Evolutionary conservation across 2,797 vertebrate species (phyloP).

Genomic region (Sus cebifrons): DNA sequence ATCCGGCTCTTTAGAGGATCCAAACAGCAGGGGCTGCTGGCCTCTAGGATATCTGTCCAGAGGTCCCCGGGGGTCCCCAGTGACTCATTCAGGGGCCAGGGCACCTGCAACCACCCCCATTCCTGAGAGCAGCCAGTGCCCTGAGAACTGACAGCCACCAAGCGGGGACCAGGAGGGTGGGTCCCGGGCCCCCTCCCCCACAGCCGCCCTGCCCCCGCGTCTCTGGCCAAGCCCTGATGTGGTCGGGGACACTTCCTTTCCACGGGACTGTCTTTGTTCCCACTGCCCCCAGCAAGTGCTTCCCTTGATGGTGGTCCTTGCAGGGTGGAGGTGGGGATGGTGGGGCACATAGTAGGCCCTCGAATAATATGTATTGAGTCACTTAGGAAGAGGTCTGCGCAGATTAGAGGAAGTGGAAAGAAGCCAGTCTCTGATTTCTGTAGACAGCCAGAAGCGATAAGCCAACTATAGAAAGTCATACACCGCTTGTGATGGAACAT

Average conservation of each 20-base stretch:
- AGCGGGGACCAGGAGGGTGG: not conserved
- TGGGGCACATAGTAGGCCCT: not conserved
- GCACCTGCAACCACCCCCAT: not conserved
- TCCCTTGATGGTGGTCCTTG: not conserved
- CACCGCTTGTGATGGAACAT: too few relatives aligned
- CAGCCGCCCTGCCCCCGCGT: not conserved
- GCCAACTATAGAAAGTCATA: too few relatives aligned
- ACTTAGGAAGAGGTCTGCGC: not conserved
- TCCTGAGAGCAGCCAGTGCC: not conserved
- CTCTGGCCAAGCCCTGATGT: not conserved
- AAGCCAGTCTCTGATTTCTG: not conserved
- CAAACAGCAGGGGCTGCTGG: not conserved
- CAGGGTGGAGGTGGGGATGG: not conserved
- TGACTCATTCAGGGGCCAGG: not conserved
- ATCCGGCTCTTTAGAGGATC: not conserved
- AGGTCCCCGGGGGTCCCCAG: not conserved
- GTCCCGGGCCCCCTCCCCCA: not conserved
- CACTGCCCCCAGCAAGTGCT: not conserved
- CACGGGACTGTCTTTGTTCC: not conserved
- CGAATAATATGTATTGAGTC: not conserved
- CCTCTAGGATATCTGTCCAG: slow-evolving; percentile 21
- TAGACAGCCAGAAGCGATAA: not conserved
- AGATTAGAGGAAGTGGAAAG: not conserved
- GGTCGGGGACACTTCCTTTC: not conserved
- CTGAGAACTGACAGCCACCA: not conserved